Conservation (phyloP, 1,140 invertebrate genomes). For the Caligus rogercresseyi region DNA sequence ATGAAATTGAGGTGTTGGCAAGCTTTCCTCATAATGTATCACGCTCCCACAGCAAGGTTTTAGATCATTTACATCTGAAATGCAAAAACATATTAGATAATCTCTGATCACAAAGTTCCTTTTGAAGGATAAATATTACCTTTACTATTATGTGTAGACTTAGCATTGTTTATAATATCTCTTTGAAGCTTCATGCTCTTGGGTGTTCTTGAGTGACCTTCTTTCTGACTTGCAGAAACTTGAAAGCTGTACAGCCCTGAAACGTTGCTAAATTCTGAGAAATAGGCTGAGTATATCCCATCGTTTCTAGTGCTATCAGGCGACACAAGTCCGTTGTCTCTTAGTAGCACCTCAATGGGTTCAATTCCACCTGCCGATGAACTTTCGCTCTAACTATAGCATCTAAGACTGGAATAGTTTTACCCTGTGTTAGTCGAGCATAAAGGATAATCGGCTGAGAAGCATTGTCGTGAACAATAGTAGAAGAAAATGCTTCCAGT, state of each 20-base stretch:
- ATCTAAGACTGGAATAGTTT: neutral
- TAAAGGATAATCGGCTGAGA: neutral
- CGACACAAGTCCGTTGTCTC: slow-evolving; percentile 20
- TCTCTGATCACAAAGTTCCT: neutral
- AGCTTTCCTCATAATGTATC: slow-evolving; percentile 25
- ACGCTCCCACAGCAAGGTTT: slow-evolving; percentile 26
- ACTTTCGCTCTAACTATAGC: neutral
- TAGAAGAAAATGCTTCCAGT: slow-evolving; percentile 5
- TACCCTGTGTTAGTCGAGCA: slow-evolving; percentile 5
- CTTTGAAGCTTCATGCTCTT: neutral
- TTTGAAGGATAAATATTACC: too few relatives aligned
- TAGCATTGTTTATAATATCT: too few relatives aligned
- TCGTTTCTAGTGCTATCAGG: slow-evolving; percentile 25
- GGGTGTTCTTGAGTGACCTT: slow-evolving; percentile 23
- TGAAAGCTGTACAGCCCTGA: slow-evolving; percentile 26
- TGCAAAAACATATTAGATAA: neutral
- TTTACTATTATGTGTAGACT: too few relatives aligned
- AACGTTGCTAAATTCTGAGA: slow-evolving; percentile 25
- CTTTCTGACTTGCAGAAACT: slow-evolving; percentile 24
- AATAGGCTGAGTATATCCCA: slow-evolving; percentile 27
- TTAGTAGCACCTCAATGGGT: neutral
- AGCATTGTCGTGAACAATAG: neutral
- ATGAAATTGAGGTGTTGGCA: slow-evolving; percentile 24
- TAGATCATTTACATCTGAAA: neutral
- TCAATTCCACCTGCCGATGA: neutral